A percentile compares a stretch with the other conserved stretches of the same genome.
Conservation (phyloP, 1,140 invertebrate genomes). For the Steinernema khuongi region DNA sequence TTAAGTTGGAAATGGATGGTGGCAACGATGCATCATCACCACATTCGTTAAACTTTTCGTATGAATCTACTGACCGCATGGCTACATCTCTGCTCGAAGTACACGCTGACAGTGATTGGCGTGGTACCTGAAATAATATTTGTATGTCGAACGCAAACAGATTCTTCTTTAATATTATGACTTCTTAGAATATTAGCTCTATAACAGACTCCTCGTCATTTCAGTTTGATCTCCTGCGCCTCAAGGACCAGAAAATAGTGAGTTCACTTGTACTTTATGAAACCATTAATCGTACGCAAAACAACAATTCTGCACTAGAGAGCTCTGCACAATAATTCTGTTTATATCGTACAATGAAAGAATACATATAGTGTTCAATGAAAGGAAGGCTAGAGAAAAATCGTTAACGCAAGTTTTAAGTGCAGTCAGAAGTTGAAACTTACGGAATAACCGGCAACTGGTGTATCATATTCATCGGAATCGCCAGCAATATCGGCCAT, state of each 20-base stretch:
- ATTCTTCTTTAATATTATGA: not conserved
- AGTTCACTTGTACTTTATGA: no score
- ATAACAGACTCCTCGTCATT: not conserved
- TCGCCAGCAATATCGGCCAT: conserved; percentile 12
- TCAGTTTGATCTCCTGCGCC: no score
- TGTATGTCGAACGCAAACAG: not conserved
- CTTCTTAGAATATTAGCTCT: not conserved
- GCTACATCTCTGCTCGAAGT: not conserved
- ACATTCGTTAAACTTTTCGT: not conserved
- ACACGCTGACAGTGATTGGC: not conserved
- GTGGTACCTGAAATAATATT: not conserved
- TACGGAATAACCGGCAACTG: not conserved
- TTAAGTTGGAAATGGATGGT: not conserved
- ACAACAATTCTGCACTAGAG: no score
- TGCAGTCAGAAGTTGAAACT: not conserved
- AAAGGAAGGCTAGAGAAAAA: not conserved
- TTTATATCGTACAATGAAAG: no score
- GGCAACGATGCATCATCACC: not conserved
- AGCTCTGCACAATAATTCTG: no score
- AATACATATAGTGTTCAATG: no score
- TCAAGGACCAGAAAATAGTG: no score
- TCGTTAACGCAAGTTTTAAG: not conserved
- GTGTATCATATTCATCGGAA: not conserved
- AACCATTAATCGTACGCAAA: no score
- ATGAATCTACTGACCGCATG: not conserved